These are phyloP conservation scores for Pseudachorutes palmiensis DNA, from an alignment of 1,140 invertebrate species.

Conservation along the genomic window DNA sequence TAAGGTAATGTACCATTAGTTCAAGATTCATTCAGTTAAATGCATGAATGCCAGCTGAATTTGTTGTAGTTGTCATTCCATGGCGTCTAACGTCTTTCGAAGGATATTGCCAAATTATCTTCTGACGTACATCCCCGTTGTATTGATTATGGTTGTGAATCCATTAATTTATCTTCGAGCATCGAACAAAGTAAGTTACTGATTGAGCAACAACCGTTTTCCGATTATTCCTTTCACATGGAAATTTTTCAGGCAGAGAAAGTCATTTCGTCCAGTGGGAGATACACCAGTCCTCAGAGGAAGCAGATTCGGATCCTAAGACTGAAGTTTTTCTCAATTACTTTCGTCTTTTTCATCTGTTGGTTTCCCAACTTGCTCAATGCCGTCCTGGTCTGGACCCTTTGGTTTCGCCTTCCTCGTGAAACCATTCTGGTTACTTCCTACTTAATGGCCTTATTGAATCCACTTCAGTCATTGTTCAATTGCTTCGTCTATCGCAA, in stretches of 20 bases:
- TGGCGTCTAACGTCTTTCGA: conserved; percentile 52
- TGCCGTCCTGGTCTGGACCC: conserved; percentile 62
- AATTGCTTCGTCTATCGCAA: conserved; percentile 67
- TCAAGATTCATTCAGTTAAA: neutral
- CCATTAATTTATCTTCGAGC: conserved; percentile 61
- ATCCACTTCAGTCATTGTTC: conserved; percentile 71
- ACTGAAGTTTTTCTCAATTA: conserved; percentile 65
- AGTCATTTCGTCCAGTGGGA: conserved; percentile 29
- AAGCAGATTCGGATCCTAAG: conserved; percentile 58
- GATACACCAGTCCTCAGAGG: conserved; percentile 51
- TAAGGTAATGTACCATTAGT: conserved; percentile 53
- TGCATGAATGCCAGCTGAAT: conserved; percentile 6
- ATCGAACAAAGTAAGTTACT: conserved; percentile 51
- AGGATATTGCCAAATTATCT: conserved; percentile 69
- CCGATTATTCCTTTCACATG: neutral
- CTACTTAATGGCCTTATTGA: conserved; percentile 59
- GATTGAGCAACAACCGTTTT: neutral
- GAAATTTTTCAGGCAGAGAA: conserved; percentile 27
- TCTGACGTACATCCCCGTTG: conserved; percentile 62
- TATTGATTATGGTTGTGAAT: conserved; percentile 64
- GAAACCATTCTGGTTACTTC: conserved; percentile 10
- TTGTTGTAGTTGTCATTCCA: conserved; percentile 60
- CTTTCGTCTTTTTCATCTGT: conserved; percentile 67
- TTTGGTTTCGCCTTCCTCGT: conserved; percentile 52
- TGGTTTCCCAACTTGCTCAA: conserved; percentile 73